Conservation (phyloP, 1,140 invertebrate species). For the Drosophila punjabiensis region DNA sequence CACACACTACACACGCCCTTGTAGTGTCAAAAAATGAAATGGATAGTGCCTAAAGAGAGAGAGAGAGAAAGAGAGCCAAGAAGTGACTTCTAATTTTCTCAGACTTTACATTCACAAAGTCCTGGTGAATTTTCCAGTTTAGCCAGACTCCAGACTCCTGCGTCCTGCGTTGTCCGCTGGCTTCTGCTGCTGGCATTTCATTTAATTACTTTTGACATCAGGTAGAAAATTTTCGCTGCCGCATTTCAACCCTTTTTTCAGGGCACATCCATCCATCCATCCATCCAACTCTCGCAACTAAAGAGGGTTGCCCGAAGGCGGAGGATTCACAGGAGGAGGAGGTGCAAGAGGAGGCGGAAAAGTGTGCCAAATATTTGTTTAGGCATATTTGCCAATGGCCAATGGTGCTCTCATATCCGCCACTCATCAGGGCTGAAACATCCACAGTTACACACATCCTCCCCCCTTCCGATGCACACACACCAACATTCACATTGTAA, state of each 20-base stretch:
- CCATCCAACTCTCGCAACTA: neutral
- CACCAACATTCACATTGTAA: conserved; percentile 23
- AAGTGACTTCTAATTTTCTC: conserved; percentile 9
- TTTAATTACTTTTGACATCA: conserved; percentile 82
- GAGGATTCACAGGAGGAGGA: neutral
- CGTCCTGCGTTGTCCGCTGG: conserved; percentile 8
- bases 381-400: conserved; percentile 74
- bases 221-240: conserved; percentile 68
- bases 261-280: neutral
- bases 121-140: neutral
- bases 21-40: conserved; percentile 3
- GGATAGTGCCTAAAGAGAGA: neutral
- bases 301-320: conserved; percentile 18
- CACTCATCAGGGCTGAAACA: conserved; percentile 35
- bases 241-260: conserved; percentile 48
- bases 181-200: conserved; percentile 72
- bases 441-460: conserved; percentile 12
- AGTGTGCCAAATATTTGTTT: conserved; percentile 80
- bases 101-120: conserved; percentile 3
- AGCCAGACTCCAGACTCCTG: conserved; percentile 6
- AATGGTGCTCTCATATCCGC: conserved; percentile 52
- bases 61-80: neutral
- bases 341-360: conserved; percentile 21
- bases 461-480: neutral
- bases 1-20: neutral